Evolutionary conservation across 1,140 invertebrate species (phyloP), one percentile per base, ranked within the genome.

Genomic region (Hyposmocoma kahamanoa): DNA sequence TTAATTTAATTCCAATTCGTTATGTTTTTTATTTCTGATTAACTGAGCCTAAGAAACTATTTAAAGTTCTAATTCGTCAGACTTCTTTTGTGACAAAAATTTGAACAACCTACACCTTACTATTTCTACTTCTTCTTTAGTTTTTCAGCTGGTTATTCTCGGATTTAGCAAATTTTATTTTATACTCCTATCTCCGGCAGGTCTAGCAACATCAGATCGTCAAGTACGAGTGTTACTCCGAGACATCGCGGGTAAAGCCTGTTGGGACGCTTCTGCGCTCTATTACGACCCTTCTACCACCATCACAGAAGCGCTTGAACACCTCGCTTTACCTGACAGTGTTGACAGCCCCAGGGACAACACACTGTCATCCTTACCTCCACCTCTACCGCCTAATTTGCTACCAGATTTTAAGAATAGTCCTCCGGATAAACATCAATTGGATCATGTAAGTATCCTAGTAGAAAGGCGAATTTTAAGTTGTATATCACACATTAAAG

Each of bases 161-260:
- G n/a, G n/a, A n/a, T n/a, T n/a, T n/a, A n/a, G n/a, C n/a, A n/a
- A n/a, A n/a, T n/a, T n/a, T n/a, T n/a, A n/a, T n/a, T n/a, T n/a
- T n/a, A n/a, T n/a, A n/a, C n/a, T n/a, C n/a, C n/a, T n/a, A n/a
- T n/a, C n/a, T n/a, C n/a, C n/a, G n/a, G 11, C 52, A 86, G 90
- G 90, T 15, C 54, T 91, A 21, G 81, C 88, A 24, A 91, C 90
- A 0, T 90, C 90, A 9, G 89, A 91, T 53, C 89, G 88, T 63
- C 91, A 87, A 91, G 95, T 98, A 18, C 88, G 97, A 21, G 91
- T 98, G 17, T 88, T 99, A 9, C 84, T 98, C 39, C 88, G 97
- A 22, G 97, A 98, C 85, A 87, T 98, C n/a, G 93, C 94, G 39
- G 97, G 97, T n/a, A 98, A 98, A 86, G 94, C 95, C 42, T 97